phyloP scores from a whole-genome alignment of 2,888 invertebrate species.

The Agriopis leucophaearia region DNA sequence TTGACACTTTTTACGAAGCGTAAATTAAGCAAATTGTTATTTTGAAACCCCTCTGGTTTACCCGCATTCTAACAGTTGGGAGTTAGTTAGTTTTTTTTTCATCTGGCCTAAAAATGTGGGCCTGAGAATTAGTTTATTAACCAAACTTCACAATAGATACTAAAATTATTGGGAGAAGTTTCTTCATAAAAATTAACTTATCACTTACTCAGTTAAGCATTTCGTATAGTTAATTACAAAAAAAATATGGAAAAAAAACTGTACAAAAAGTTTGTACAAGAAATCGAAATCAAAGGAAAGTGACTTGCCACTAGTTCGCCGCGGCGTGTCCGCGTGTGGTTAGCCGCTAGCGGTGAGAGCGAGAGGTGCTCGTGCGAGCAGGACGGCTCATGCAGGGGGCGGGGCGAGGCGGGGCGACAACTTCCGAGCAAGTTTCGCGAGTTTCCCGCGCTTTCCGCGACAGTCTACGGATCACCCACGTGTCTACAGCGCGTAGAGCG shows the following conservation, averaged over 20 bases:
- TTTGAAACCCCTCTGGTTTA: slow-evolving; percentile 17
- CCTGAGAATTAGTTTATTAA: neutral
- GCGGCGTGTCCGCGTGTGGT: slow-evolving; percentile 68
- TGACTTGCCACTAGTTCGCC: slow-evolving; percentile 45
- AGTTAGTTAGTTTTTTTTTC: neutral
- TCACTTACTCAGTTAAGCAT: too few species aligned
- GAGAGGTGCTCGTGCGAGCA: slow-evolving; percentile 52
- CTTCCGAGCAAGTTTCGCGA: slow-evolving; percentile 68
- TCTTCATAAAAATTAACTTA: neutral
- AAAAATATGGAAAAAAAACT: neutral
- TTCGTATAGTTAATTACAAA: neutral
- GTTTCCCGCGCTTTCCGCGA: slow-evolving; percentile 79
- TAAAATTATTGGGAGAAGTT: too few species aligned
- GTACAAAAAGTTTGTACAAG: slow-evolving; percentile 29
- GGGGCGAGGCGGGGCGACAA: slow-evolving; percentile 69
- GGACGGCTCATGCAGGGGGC: slow-evolving; percentile 59
- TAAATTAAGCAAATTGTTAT: slow-evolving; percentile 46
- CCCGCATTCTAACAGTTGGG: slow-evolving; percentile 6
- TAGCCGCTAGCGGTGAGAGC: slow-evolving; percentile 72
- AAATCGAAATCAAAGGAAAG: slow-evolving; percentile 37
- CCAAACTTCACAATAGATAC: neutral
- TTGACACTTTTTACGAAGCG: slow-evolving; percentile 58
- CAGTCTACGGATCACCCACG: slow-evolving; percentile 21
- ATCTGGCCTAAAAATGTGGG: neutral
- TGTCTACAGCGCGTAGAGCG: slow-evolving; percentile 29